Percentiles rank a stretch among this genome's conserved stretches.
phyloP scores from a whole-genome alignment of 2,113 vertebrate species.

The Dascyllus trimaculatus region DNA sequence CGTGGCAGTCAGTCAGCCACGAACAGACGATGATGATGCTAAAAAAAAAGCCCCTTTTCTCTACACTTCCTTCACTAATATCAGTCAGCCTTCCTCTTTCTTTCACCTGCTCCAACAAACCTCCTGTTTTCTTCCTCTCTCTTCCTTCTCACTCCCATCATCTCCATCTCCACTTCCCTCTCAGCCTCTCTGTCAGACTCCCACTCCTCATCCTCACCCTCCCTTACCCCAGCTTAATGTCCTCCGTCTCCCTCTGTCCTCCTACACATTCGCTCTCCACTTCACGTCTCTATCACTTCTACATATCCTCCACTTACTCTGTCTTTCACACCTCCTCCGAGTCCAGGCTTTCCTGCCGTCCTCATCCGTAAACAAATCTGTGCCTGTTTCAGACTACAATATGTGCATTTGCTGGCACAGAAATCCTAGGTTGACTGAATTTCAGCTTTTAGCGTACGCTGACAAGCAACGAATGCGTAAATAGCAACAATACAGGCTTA shows the following conservation, averaged over 20 bases:
- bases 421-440: not conserved
- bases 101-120: conserved; percentile 7
- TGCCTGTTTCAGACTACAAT: not conserved
- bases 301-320: conserved; percentile 4
- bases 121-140: not conserved
- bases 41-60: not conserved
- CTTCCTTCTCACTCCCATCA: not conserved
- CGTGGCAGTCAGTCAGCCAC: not conserved
- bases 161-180: conserved; percentile 12
- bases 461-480: not conserved
- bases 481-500: not conserved
- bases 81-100: not conserved
- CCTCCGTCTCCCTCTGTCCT: not conserved
- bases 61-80: not conserved
- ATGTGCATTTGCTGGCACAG: conserved; percentile 7
- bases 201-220: conserved; percentile 8
- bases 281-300: conserved; percentile 60
- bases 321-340: conserved; percentile 28
- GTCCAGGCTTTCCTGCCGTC: conserved; percentile 1
- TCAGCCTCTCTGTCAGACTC: not conserved
- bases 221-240: conserved; percentile 9
- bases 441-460: not conserved
- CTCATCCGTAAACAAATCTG: conserved; percentile 46
- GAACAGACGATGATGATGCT: not conserved
- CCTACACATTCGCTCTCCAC: conserved; percentile 33